A percentile compares a stretch with the other conserved stretches of the same genome.
These are phyloP conservation scores for Lepas anatifera DNA, from an alignment of 2,888 invertebrate species.

Conservation along the genomic window DNA sequence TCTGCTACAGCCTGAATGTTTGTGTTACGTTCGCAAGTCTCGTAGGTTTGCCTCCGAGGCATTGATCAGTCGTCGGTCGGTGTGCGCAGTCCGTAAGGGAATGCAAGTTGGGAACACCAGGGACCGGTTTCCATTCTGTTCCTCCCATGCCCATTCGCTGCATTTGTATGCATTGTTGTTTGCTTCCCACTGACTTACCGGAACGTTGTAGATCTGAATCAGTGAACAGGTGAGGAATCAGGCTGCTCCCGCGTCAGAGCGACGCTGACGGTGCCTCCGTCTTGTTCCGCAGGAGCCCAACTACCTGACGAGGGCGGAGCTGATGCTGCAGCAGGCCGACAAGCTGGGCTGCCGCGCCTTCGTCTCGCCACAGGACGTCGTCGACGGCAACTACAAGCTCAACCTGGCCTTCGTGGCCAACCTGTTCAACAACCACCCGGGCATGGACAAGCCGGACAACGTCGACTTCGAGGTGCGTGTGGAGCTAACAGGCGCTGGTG, in stretches of 20 bases:
- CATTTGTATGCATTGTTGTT: too few relatives aligned
- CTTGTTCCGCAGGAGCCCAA: conserved; percentile 50
- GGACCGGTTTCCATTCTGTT: too few relatives aligned
- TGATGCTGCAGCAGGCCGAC: conserved; percentile 92
- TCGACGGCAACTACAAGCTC: conserved; percentile 90
- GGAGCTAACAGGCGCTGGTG: neutral
- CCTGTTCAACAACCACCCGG: conserved; percentile 96
- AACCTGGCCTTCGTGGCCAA: conserved; percentile 99
- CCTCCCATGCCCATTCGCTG: too few relatives aligned
- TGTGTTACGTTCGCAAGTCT: too few relatives aligned
- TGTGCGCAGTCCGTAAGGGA: too few relatives aligned
- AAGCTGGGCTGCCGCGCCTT: conserved; percentile 93
- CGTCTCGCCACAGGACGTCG: conserved; percentile 89
- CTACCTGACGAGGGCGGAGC: conserved; percentile 67
- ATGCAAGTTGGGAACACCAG: too few relatives aligned
- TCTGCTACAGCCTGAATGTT: too few relatives aligned
- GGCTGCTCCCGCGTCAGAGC: neutral
- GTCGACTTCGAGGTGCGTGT: conserved; percentile 41
- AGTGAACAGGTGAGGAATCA: neutral
- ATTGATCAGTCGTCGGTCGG: too few relatives aligned
- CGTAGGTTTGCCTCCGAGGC: too few relatives aligned
- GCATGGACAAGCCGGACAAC: conserved; percentile 62
- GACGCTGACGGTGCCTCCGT: neutral
- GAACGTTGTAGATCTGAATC: too few relatives aligned
- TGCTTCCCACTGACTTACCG: too few relatives aligned